Evolutionary conservation across 2,888 invertebrate genomes (phyloP).

Genomic region (Nebria brevicollis): DNA sequence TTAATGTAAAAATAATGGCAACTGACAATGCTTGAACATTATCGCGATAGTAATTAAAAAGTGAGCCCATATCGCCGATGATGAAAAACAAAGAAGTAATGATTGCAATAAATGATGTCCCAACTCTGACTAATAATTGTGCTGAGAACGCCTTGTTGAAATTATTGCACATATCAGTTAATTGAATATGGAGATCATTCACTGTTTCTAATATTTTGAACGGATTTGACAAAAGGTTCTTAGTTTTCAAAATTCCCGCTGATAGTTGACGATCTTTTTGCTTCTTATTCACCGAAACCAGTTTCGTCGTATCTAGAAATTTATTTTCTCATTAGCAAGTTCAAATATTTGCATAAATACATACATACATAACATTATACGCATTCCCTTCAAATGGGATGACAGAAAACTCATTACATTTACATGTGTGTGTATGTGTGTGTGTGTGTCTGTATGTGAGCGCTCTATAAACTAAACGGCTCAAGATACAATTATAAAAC

Average conservation of each 20-base stretch:
- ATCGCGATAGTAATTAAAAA: slow-evolving; percentile 9
- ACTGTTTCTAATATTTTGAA: slow-evolving; percentile 54
- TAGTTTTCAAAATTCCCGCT: slow-evolving; percentile 34
- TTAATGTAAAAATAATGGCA: not conserved
- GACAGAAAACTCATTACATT: no score
- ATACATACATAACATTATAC: no score
- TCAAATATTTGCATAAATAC: no score
- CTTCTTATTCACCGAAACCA: no score
- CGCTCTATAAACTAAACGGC: no score
- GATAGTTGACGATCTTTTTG: slow-evolving; percentile 30
- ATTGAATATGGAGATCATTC: slow-evolving; percentile 54
- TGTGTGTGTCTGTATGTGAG: no score
- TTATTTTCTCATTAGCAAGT: no score
- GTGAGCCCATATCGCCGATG: slow-evolving; percentile 17
- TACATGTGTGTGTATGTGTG: no score
- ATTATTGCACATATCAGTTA: slow-evolving; percentile 54
- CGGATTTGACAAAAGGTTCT: slow-evolving; percentile 48
- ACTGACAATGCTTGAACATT: not conserved
- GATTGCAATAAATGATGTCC: slow-evolving; percentile 54
- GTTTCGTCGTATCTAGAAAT: no score
- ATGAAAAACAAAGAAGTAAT: slow-evolving; percentile 53
- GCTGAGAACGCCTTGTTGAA: slow-evolving; percentile 55
- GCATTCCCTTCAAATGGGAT: no score
- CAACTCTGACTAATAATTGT: slow-evolving; percentile 55
- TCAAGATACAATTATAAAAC: no score